Evolutionary conservation across 2,888 invertebrate genomes (phyloP).

Genomic region (Philhelius pedissequus): DNA sequence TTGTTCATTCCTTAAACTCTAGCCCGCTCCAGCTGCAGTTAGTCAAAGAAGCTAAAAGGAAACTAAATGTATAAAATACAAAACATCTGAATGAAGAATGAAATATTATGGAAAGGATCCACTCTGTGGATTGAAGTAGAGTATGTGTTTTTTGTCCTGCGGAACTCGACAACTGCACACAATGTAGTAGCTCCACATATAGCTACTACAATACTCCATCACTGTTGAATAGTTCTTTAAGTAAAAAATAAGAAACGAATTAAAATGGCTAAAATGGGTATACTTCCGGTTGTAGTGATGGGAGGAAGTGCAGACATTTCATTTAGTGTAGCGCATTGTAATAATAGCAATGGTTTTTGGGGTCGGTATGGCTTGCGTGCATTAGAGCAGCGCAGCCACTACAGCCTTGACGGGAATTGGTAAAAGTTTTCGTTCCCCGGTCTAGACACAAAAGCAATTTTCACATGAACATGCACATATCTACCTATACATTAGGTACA

Average conservation of each 20-base stretch:
- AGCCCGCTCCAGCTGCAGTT: background rate
- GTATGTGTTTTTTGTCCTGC: background rate
- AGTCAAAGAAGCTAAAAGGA: background rate
- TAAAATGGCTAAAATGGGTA: slow-evolving; percentile 58
- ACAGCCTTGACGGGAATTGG: slow-evolving; percentile 17
- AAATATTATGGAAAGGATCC: background rate
- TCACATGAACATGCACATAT: background rate
- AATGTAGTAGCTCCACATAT: too few relatives aligned
- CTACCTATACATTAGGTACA: background rate
- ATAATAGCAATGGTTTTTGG: slow-evolving; percentile 1
- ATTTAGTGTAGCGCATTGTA: slow-evolving; percentile 43
- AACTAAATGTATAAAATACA: background rate
- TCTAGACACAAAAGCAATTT: slow-evolving; percentile 64
- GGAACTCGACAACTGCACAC: background rate
- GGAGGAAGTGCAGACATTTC: slow-evolving; percentile 53
- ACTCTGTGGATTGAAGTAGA: background rate
- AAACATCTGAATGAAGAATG: slow-evolving; percentile 11
- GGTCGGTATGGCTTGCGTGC: slow-evolving; percentile 24
- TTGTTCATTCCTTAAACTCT: background rate
- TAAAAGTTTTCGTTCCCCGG: slow-evolving; percentile 51
- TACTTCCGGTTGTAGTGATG: slow-evolving; percentile 51
- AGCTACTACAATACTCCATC: slow-evolving; percentile 3
- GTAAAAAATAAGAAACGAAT: slow-evolving; percentile 23
- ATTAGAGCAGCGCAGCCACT: slow-evolving; percentile 21
- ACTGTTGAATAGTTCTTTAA: slow-evolving; percentile 33